phyloP scores from a whole-genome alignment of 2,888 invertebrate species.

The Phasia obesa region DNA sequence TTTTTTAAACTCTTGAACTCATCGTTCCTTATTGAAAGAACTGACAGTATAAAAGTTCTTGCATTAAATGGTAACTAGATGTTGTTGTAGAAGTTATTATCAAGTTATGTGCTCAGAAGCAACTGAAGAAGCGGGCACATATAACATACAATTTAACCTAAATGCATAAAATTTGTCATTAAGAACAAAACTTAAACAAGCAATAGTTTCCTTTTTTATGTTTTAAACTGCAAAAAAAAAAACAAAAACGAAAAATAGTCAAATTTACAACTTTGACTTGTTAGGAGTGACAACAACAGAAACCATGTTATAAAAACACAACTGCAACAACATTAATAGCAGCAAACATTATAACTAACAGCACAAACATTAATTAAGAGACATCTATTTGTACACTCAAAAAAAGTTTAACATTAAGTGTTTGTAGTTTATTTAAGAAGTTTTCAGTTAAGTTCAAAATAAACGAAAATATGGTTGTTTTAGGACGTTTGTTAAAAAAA shows the following conservation, averaged over 20 bases:
- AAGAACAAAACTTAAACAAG: constrained; percentile 3
- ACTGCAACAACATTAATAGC: constrained; percentile 43
- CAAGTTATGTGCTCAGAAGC: constrained; percentile 23
- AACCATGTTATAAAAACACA: background rate
- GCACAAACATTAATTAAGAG: background rate
- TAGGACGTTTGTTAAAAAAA: too few relatives aligned
- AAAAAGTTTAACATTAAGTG: too few relatives aligned
- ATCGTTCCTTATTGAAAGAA: too few relatives aligned
- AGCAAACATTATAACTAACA: constrained; percentile 21
- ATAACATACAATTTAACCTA: constrained; percentile 49
- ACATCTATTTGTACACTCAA: background rate
- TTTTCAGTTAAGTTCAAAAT: too few relatives aligned
- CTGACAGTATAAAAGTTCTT: background rate
- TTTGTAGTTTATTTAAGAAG: too few relatives aligned
- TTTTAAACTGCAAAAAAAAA: constrained; percentile 20
- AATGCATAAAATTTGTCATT: constrained; percentile 45
- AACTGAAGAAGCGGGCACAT: background rate
- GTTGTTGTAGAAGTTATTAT: constrained; percentile 12
- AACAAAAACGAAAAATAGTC: constrained; percentile 6
- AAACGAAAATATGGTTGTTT: too few relatives aligned
- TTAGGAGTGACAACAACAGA: constrained; percentile 6
- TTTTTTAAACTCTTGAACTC: constrained; percentile 13
- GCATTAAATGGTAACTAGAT: background rate
- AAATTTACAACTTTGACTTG: constrained; percentile 38
- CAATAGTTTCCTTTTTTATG: background rate